Evolutionary conservation across 2,888 invertebrate genomes (phyloP), one percentile per base, ranked within the genome.

Genomic region (Prosopocoilus inquinatus): DNA sequence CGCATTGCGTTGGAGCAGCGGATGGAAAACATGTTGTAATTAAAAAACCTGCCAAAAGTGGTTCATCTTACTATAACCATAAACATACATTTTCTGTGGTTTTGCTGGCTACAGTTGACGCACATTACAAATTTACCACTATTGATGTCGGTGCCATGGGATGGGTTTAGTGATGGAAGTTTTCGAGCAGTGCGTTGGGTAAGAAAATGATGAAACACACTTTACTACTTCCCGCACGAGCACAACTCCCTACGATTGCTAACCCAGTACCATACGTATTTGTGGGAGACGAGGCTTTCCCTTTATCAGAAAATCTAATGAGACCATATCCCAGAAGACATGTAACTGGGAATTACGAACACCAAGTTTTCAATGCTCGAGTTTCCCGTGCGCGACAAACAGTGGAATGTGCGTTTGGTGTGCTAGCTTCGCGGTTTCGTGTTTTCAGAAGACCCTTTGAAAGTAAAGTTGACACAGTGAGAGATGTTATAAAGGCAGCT

Each of bases 111-210:
- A n/a, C n/a, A n/a, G n/a, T n/a, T n/a, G n/a, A n/a, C n/a, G n/a
- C n/a, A n/a, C n/a, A n/a, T n/a, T n/a, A n/a, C n/a, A n/a, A n/a
- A n/a, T n/a, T n/a, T n/a, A n/a, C n/a, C n/a, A n/a, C n/a, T n/a
- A n/a, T n/a, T n/a, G n/a, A n/a, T n/a, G n/a, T n/a, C n/a, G n/a
- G n/a, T n/a, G n/a, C n/a, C n/a, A n/a, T n/a, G n/a, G n/a, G n/a
- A 64, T n/a, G 62, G 63, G 50, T 67, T 70, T 54, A 63, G 62
- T 52, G 67, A 70, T 59, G 64, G 58, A 58, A 64, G 51, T 69
- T 68, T 52, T 46, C 59, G 34, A 65, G 55, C 47, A 59, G 57
- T 13, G 11, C 41, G 7, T 53, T 70, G 46, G 62, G 59, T 32
- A 59, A 55, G 52, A 58, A 51, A n/a, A n/a, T n/a, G n/a, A n/a